Base-by-base conservation (phyloP, 1,140 invertebrate genomes). In the Drosophila funebris region DNA sequence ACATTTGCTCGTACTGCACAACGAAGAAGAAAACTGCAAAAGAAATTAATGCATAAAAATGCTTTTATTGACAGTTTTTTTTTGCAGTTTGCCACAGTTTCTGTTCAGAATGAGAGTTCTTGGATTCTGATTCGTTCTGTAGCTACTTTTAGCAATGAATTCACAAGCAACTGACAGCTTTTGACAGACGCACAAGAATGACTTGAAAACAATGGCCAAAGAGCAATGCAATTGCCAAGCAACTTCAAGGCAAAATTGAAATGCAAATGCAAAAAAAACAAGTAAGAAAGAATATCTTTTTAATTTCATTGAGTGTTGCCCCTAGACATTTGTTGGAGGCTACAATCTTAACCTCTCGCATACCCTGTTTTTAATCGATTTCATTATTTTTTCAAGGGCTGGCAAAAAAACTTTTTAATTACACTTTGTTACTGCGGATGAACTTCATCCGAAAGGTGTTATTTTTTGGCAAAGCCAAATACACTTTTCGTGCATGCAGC, bases 51-150 rank as follows among this genome's bases (percentile, higher is more conserved):
- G 78, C 78, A 72, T 78, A 73, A 78, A 82, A 85, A 75, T 87
- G 70, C 78, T 66, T 77, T 78, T 87, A 88, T 82, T 82, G 71
- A 78, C 83, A 82, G 66, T 87, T 87, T 79, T 73, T 87, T 87
- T 79, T 73, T 60, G 70, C 76, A 54, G 39, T 39, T 27, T 33
- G 29, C 14, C 24, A 58, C 8, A 70, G 54, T 73, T 22, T 58
- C 63, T 74, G 31, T 9, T 33, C 31, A 43, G 41, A 43, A 13
- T 44, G 41, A 44, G 11, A 44, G 4, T 58, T 54, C 62, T 16
- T 18, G 27, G 22, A 39, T 66, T 64, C 24, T 20, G 43, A 29
- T 1, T 67, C 24, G 24, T 71, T 78, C 73, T 70, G 57, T 54
- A 57, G 56, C 61, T 41, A 60, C 64, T 69, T 61, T 52, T 18